Conservation (phyloP, 2,797 vertebrate genomes). For the Spinus olivaceus region DNA sequence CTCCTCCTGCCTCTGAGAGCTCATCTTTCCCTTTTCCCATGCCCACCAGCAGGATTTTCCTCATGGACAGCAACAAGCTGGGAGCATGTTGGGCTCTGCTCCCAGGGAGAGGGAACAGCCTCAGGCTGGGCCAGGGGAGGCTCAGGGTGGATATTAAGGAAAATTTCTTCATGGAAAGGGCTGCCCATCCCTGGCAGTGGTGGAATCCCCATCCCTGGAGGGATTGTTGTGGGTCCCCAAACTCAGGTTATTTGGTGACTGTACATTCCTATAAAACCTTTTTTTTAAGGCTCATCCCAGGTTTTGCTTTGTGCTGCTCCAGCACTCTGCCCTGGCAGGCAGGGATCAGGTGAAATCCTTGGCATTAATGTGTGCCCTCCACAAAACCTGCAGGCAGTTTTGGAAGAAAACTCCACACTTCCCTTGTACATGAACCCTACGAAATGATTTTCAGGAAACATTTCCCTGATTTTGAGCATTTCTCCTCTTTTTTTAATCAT, state of each 20-base stretch:
- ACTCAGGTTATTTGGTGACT: neutral
- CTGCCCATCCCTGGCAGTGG: neutral
- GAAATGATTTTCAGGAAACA: neutral
- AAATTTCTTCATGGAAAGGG: too few relatives aligned
- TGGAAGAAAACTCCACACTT: neutral
- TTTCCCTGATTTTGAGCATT: neutral
- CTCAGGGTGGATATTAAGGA: neutral
- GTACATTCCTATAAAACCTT: neutral
- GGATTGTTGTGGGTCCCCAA: neutral
- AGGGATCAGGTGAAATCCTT: neutral
- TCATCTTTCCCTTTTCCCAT: neutral
- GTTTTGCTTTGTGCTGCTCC: neutral
- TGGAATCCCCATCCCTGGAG: neutral
- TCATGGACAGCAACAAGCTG: neutral
- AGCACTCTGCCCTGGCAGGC: fast-evolving
- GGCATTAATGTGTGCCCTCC: neutral
- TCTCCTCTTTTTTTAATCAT: neutral
- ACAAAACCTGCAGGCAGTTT: neutral
- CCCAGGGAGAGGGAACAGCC: neutral
- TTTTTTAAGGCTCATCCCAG: neutral
- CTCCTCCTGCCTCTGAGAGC: neutral
- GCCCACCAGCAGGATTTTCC: neutral
- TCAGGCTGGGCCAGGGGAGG: neutral
- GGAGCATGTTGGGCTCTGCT: neutral
- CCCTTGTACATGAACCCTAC: neutral